Evolutionary conservation across 1,140 invertebrate genomes (phyloP).

Genomic region (Drosophila fuyamai): DNA sequence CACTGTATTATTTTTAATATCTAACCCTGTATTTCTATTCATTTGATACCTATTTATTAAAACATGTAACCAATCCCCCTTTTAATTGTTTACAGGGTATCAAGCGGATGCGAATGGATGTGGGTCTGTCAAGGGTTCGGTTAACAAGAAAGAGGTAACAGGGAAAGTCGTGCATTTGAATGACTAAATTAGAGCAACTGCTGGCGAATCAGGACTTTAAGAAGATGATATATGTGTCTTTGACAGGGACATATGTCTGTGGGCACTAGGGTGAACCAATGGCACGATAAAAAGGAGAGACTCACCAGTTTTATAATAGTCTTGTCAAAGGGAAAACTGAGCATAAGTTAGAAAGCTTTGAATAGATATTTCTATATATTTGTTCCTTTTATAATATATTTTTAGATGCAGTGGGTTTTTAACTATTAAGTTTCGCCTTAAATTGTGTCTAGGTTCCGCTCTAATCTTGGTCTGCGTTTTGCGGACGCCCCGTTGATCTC

Average conservation of each 20-base stretch:
- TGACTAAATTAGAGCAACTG: conserved; percentile 38
- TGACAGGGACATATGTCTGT: neutral
- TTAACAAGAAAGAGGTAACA: conserved; percentile 39
- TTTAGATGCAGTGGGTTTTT: too few relatives aligned
- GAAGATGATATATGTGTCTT: conserved; percentile 13
- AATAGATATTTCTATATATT: too few relatives aligned
- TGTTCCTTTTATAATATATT: too few relatives aligned
- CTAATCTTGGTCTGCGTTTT: neutral
- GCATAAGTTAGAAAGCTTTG: too few relatives aligned
- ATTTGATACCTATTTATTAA: too few relatives aligned
- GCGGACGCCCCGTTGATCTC: conserved; percentile 20
- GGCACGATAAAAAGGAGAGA: neutral
- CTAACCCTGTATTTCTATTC: too few relatives aligned
- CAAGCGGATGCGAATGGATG: neutral
- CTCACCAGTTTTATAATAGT: too few relatives aligned
- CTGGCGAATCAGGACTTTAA: conserved; percentile 6
- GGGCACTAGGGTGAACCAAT: neutral
- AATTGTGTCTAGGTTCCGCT: neutral
- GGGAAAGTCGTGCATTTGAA: conserved; percentile 28
- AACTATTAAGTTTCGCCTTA: too few relatives aligned
- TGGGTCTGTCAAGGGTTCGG: conserved; percentile 10
- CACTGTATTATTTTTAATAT: too few relatives aligned
- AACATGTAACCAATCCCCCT: neutral
- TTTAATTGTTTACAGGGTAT: conserved; percentile 7
- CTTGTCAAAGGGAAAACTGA: too few relatives aligned